These are phyloP conservation scores for Brenthis ino DNA, from an alignment of 2,888 invertebrate genomes.

Conservation along the genomic window DNA sequence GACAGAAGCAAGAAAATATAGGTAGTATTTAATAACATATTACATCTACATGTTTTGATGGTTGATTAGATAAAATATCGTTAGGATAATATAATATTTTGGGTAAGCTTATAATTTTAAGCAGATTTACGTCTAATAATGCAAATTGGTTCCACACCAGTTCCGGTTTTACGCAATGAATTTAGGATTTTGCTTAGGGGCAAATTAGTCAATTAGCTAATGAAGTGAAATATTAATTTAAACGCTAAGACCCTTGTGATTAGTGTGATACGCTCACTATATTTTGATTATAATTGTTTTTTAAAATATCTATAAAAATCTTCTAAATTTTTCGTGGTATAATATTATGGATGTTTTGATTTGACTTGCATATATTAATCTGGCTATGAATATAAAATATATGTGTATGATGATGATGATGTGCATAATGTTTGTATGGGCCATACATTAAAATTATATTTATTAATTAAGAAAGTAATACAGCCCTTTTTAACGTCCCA, in stretches of 20 bases:
- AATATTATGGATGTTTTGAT: no score
- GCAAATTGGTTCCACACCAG: slow-evolving; percentile 15
- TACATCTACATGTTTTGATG: background rate
- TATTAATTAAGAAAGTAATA: no score
- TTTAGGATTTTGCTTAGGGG: slow-evolving; percentile 21
- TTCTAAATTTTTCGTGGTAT: no score
- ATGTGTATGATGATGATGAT: no score
- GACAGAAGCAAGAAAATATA: no score
- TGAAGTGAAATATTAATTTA: slow-evolving; percentile 24
- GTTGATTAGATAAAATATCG: background rate
- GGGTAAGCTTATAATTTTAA: slow-evolving; percentile 12
- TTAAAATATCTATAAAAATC: no score
- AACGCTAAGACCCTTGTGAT: slow-evolving; percentile 15
- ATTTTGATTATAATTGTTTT: background rate
- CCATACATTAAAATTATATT: no score
- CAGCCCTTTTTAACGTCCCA: no score
- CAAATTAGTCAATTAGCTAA: slow-evolving; percentile 29
- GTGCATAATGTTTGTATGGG: no score
- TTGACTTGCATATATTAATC: no score
- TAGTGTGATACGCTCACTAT: slow-evolving; percentile 7
- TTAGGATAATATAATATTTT: slow-evolving; percentile 7
- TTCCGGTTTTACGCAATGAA: slow-evolving; percentile 17
- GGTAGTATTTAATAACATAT: no score
- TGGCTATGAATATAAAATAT: no score
- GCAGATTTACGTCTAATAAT: slow-evolving; percentile 19